Percentiles rank a stretch among this genome's conserved stretches.
These are phyloP conservation scores for Actinostola sp. DNA, from an alignment of 92 coral and sea anemone species.

Conservation along the genomic window DNA sequence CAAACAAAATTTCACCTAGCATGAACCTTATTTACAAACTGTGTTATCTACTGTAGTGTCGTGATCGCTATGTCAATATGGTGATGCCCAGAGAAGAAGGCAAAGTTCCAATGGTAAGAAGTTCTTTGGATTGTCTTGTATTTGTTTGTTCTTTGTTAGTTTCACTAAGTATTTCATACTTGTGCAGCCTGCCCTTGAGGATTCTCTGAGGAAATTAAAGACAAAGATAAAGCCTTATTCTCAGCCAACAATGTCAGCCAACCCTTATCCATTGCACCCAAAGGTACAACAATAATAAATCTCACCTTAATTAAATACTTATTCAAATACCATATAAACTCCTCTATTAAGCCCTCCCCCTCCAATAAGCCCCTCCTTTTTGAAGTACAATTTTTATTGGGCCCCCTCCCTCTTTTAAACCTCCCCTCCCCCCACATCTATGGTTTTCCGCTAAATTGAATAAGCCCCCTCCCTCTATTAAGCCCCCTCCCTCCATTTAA, in stretches of 20 bases:
- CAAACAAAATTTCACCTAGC: too few species aligned
- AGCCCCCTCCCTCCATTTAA: too few species aligned
- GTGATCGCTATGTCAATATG: slow-evolving; percentile 95
- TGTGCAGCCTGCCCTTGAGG: slow-evolving; percentile 80
- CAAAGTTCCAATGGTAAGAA: slow-evolving; percentile 89
- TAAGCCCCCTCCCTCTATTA: too few species aligned
- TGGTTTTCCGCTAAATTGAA: too few species aligned
- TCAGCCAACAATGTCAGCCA: slow-evolving; percentile 41
- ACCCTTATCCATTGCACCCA: slow-evolving; percentile 42
- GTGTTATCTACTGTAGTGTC: slow-evolving; percentile 65
- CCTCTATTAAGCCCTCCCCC: too few species aligned
- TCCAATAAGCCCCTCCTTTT: too few species aligned
- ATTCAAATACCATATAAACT: not conserved
- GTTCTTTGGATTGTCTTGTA: not conserved
- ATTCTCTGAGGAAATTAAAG: slow-evolving; percentile 84
- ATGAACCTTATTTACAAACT: not conserved
- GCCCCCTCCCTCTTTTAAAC: too few species aligned
- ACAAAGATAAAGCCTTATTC: slow-evolving; percentile 82
- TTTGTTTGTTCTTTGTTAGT: not conserved
- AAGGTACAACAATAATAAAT: slow-evolving; percentile 57
- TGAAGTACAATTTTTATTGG: too few species aligned
- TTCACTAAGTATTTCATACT: not conserved
- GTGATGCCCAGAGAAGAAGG: slow-evolving; percentile 98
- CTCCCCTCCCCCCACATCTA: too few species aligned
- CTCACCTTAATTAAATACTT: not conserved